Evolutionary conservation across 2,113 vertebrate genomes (phyloP).

Genomic region (Tretioscincus oriximinensis): DNA sequence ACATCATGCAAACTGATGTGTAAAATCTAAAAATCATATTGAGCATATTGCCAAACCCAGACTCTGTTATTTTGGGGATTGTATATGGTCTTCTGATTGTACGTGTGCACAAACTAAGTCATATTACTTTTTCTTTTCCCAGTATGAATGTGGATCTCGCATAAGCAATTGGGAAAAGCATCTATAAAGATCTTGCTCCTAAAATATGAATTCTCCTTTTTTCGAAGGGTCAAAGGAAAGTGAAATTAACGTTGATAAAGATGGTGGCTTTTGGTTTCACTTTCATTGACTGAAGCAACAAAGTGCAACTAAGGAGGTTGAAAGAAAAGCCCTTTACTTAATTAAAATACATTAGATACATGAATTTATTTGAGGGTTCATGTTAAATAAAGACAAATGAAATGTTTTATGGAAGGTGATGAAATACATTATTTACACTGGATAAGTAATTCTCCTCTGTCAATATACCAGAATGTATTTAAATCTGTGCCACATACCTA

Average conservation of each 20-base stretch:
- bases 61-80: background rate
- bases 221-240: slow-evolving; percentile 33
- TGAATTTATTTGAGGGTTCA: slow-evolving; percentile 57
- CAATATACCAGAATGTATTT: slow-evolving; percentile 26
- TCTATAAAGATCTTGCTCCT: background rate
- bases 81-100: background rate
- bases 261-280: slow-evolving; percentile 48
- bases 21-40: background rate
- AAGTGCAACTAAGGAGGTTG: slow-evolving; percentile 52
- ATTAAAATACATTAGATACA: slow-evolving; percentile 64
- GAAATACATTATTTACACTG: slow-evolving; percentile 53
- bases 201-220: background rate
- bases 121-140: background rate
- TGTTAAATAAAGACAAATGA: slow-evolving; percentile 67
- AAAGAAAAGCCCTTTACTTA: slow-evolving; percentile 64
- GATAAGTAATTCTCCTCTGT: slow-evolving; percentile 56
- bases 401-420: slow-evolving; percentile 51
- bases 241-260: slow-evolving; percentile 53
- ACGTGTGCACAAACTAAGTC: background rate
- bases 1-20: background rate
- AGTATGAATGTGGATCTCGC: background rate
- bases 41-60: background rate
- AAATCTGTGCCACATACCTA: slow-evolving; percentile 22
- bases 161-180: background rate
- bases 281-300: slow-evolving; percentile 59